These are phyloP conservation scores for Colostygia pectinataria DNA, from an alignment of 2,888 invertebrate species.

Conservation along the genomic window DNA sequence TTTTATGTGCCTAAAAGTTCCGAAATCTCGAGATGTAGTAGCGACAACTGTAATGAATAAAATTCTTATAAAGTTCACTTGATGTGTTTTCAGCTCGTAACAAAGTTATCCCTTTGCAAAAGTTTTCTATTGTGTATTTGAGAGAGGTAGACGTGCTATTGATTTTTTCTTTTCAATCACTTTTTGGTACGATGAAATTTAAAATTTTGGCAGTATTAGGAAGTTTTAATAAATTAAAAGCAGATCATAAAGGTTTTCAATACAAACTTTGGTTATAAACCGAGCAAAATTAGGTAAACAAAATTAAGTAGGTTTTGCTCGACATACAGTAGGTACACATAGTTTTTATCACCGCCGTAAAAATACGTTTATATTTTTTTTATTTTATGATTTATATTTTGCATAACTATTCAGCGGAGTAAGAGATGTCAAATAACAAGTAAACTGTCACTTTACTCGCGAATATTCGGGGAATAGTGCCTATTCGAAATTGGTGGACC, in stretches of 20 bases:
- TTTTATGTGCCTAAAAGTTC: slow-evolving; percentile 26
- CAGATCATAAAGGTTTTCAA: slow-evolving; percentile 10
- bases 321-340: too few species aligned
- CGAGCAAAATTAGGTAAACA: too few species aligned
- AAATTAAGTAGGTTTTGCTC: too few species aligned
- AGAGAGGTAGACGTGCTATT: slow-evolving; percentile 34
- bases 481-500: too few species aligned
- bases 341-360: too few species aligned
- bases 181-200: slow-evolving; percentile 35
- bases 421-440: too few species aligned
- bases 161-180: slow-evolving; percentile 33
- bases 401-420: too few species aligned
- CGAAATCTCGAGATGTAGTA: slow-evolving; percentile 29
- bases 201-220: slow-evolving; percentile 19
- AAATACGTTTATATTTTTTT: too few species aligned
- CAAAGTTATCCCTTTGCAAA: slow-evolving; percentile 37
- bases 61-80: slow-evolving; percentile 45
- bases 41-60: slow-evolving; percentile 46
- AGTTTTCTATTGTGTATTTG: slow-evolving; percentile 40
- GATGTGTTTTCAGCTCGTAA: slow-evolving; percentile 42
- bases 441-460: too few species aligned
- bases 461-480: too few species aligned
- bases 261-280: slow-evolving; percentile 5
- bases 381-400: too few species aligned
- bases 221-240: slow-evolving; percentile 24